These are phyloP conservation scores for Oreamnos americanus DNA, from an alignment of 2,113 vertebrate genomes.

Conservation along the genomic window DNA sequence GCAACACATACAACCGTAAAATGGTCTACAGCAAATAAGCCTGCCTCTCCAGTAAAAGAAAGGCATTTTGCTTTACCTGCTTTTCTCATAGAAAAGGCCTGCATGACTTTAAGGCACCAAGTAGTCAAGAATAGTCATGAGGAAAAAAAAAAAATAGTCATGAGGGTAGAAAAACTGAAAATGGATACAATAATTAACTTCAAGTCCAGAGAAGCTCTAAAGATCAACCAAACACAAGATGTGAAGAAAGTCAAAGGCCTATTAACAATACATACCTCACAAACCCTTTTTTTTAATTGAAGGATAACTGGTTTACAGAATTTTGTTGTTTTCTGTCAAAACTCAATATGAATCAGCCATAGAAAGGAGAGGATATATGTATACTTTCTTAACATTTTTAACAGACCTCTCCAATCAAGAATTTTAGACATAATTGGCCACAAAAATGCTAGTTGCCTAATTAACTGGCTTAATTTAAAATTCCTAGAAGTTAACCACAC, in stretches of 20 bases:
- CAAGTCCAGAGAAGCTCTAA: neutral
- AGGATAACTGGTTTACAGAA: neutral
- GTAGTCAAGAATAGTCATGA: neutral
- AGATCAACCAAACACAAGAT: neutral
- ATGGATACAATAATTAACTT: conserved; percentile 16
- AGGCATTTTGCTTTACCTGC: neutral
- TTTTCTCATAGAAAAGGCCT: conserved; percentile 6
- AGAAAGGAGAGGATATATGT: neutral
- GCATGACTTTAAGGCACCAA: neutral
- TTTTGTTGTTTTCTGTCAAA: neutral
- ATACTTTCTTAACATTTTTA: neutral
- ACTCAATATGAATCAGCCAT: neutral
- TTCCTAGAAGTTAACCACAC: neutral
- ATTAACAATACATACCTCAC: neutral
- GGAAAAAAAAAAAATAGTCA: neutral
- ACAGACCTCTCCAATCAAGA: neutral
- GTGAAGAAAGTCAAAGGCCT: conserved; percentile 9
- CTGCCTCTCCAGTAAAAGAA: neutral
- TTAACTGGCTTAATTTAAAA: conserved; percentile 7
- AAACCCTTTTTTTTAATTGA: neutral
- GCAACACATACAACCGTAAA: neutral
- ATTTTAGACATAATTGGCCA: neutral
- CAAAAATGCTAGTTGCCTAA: neutral
- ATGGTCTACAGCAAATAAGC: neutral
- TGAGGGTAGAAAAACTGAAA: neutral